Evolutionary conservation across 2,797 vertebrate genomes (phyloP).

Genomic region (Sebastes nivosus): DNA sequence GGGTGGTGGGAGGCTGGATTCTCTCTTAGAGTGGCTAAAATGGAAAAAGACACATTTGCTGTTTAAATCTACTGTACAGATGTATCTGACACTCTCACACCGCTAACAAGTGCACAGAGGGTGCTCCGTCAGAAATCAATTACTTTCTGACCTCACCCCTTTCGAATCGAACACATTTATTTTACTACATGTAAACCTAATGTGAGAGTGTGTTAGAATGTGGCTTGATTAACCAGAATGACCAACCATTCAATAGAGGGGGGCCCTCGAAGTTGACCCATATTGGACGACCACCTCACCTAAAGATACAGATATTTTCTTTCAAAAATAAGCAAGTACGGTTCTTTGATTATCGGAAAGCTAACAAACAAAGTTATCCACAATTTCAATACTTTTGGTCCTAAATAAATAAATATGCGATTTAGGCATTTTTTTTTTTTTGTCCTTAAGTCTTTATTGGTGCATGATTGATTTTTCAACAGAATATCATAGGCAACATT

Average conservation of each 20-base stretch:
- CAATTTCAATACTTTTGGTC: background rate
- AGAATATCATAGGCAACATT: background rate
- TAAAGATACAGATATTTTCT: background rate
- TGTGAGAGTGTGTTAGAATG: background rate
- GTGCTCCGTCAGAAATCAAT: background rate
- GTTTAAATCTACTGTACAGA: background rate
- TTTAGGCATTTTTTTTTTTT: too few species aligned
- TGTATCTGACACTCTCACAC: background rate
- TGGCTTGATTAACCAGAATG: background rate
- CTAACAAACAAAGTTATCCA: background rate
- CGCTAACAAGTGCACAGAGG: background rate
- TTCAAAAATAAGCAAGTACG: background rate
- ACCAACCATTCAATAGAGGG: background rate
- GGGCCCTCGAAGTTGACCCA: background rate
- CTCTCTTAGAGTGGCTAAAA: constrained; percentile 7
- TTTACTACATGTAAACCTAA: background rate
- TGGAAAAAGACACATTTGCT: background rate
- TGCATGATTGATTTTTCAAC: too few species aligned
- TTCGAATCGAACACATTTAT: background rate
- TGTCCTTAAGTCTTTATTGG: too few species aligned
- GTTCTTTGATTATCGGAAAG: background rate
- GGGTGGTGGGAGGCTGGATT: constrained; percentile 34
- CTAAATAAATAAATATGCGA: background rate
- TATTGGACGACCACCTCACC: too few species aligned
- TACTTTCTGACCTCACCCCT: background rate